Evolutionary conservation across 2,113 vertebrate species (phyloP), one percentile per base, ranked within the genome.

Genomic region (Odontesthes bonariensis): DNA sequence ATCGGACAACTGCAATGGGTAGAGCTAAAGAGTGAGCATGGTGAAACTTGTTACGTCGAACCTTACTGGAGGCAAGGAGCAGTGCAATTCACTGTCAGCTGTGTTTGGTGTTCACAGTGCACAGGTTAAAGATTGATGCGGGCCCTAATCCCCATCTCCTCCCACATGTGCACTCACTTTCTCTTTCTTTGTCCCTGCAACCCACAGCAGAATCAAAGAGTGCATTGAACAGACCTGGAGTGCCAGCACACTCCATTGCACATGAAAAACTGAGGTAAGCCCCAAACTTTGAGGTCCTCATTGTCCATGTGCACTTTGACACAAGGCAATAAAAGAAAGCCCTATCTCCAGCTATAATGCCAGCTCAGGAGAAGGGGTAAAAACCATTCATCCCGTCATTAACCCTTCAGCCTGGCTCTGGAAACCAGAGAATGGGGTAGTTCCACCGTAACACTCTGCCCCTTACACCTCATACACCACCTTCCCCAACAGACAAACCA

Each of bases 261-360:
- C 93, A 91, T 82, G 84, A 92, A 94, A 91, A 92, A 86, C 84
- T 17, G 70, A 90, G 84, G 88, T 87, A 87, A 90, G 83, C 79
- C 77, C 82, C 23, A 38, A 90, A 89, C 85, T 91, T 89, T 84
- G 81, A 81, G 85, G 72, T 86, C 75, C 79, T 75, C 61, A 89
- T 92, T 92, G 91, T 92, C 73, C 72, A 22, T 2, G 38, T 85
- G 89, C 84, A 89, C 88, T 89, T 87, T 89, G 81, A 85, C 84
- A 93, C 85, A 91, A 63, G 91, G 60, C 81, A 69, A 82, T 75
- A 92, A 86, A 49, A 0, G 6, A 87, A 76, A 54, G 73, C 33
- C 80, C 79, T 75, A 83, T 88, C 86, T 88, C 66, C 77, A 86
- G 87, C 85, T 91, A 90, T 86, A 88, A 85, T 70, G 3, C 82